Conservation (phyloP, 2,797 vertebrate genomes). For the Alouatta caraya region DNA sequence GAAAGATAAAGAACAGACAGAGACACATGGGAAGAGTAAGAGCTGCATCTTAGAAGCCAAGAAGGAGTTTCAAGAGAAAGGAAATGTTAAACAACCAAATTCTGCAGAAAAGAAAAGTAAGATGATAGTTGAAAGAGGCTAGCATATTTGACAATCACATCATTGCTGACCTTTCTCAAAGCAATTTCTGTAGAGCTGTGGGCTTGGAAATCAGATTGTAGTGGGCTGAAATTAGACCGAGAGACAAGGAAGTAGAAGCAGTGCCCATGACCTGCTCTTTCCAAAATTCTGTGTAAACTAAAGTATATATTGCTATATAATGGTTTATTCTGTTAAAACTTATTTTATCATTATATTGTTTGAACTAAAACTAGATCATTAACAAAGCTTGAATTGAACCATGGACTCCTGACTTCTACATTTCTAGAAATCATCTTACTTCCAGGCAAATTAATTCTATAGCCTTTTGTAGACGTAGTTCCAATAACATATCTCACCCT, state of each 20-base stretch:
- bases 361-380: neutral
- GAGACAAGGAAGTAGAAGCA: neutral
- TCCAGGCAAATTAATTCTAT: conserved; percentile 35
- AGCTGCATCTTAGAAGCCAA: neutral
- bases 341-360: neutral
- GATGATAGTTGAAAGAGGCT: neutral
- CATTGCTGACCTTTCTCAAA: conserved; percentile 12
- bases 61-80: neutral
- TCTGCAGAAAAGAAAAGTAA: neutral
- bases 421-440: neutral
- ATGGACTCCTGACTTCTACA: neutral
- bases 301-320: neutral
- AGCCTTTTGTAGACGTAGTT: neutral
- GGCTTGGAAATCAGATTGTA: neutral
- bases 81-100: neutral
- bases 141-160: conserved; percentile 3
- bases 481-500: neutral
- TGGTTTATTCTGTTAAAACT: neutral
- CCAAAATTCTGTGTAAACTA: neutral
- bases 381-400: neutral
- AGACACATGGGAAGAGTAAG: neutral
- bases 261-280: neutral
- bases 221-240: neutral
- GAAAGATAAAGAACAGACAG: neutral
- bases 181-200: neutral